Conservation (phyloP, 2,113 vertebrate genomes). For the Catagonus wagneri region DNA sequence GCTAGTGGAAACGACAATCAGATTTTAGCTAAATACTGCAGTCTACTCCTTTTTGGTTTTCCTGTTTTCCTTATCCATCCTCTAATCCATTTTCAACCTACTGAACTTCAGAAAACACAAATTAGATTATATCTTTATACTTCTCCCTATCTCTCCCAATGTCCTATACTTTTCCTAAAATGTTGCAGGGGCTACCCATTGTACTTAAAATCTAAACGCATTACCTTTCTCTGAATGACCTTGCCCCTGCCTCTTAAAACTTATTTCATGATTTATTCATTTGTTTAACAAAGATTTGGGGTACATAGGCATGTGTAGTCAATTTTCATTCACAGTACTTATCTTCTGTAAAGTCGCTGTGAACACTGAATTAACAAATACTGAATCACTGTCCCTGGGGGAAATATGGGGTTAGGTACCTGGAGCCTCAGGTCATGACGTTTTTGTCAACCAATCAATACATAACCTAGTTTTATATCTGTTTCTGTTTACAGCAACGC, state of each 20-base stretch:
- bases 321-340: not conserved
- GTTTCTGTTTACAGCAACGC: not conserved
- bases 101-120: not conserved
- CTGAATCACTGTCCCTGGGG: not conserved
- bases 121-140: not conserved
- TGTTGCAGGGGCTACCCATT: not conserved
- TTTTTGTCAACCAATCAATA: not conserved
- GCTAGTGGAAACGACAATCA: not conserved
- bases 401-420: not conserved
- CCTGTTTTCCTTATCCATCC: not conserved
- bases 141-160: not conserved
- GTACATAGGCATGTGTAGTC: not conserved
- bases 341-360: not conserved
- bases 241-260: not conserved
- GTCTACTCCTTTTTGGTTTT: not conserved
- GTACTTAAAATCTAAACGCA: not conserved
- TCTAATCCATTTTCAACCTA: not conserved
- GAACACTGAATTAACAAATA: not conserved
- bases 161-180: not conserved
- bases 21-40: not conserved
- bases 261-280: not conserved
- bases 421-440: not conserved
- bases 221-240: not conserved
- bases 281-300: not conserved
- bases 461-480: not conserved